phyloP scores from a whole-genome alignment of 1,140 invertebrate species.

The Drosophila trapezifrons region DNA sequence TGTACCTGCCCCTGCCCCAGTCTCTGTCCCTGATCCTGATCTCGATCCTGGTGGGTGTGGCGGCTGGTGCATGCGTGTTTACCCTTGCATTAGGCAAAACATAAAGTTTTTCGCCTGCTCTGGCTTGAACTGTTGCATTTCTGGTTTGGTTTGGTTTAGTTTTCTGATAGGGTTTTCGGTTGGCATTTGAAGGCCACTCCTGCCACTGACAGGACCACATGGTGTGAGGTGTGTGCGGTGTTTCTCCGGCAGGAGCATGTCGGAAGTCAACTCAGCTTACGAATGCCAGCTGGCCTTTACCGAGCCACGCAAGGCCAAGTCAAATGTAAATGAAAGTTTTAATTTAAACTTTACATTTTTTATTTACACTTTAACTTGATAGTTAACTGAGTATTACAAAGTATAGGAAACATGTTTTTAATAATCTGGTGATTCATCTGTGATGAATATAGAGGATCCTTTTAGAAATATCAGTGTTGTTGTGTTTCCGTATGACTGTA shows the following conservation, averaged over 20 bases:
- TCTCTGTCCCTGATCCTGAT: background rate
- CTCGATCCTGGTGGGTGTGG: constrained; percentile 22
- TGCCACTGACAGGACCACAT: constrained; percentile 36
- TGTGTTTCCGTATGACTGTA: too few relatives aligned
- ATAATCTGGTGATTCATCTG: too few relatives aligned
- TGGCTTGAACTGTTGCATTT: constrained; percentile 57
- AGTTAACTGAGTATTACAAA: background rate
- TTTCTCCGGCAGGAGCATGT: constrained; percentile 19
- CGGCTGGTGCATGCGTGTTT: constrained; percentile 47
- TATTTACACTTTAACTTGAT: background rate
- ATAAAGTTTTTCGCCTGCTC: constrained; percentile 26
- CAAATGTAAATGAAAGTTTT: constrained; percentile 30
- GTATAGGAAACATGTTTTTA: too few relatives aligned
- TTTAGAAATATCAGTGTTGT: background rate
- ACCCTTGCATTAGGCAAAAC: constrained; percentile 53
- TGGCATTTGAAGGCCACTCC: constrained; percentile 51
- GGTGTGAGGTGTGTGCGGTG: constrained; percentile 5
- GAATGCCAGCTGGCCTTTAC: constrained; percentile 22
- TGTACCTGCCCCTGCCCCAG: background rate
- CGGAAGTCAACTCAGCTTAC: constrained; percentile 28
- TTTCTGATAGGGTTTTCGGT: constrained; percentile 36
- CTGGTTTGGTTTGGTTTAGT: constrained; percentile 34
- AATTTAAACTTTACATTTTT: constrained; percentile 1
- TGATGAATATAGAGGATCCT: background rate
- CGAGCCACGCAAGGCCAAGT: constrained; percentile 20